A percentile compares a stretch with the other conserved stretches of the same genome.
Evolutionary conservation across 2,797 vertebrate species (phyloP).

Genomic region (Sebastolobus alascanus): DNA sequence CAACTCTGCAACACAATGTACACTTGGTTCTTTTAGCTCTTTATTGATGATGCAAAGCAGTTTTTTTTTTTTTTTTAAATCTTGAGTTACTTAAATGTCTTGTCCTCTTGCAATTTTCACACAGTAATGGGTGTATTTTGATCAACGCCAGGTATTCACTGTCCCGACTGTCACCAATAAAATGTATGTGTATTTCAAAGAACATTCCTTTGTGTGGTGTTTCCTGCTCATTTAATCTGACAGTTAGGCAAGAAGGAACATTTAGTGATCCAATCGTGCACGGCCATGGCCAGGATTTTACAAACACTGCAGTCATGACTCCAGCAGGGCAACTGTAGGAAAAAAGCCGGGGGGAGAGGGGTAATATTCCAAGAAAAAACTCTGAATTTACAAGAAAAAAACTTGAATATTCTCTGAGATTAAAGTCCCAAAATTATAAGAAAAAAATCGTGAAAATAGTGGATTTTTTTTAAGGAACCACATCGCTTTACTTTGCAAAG

Average conservation of each 20-base stretch:
- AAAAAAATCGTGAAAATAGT: neutral
- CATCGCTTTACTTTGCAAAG: neutral
- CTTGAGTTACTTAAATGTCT: constrained; percentile 56
- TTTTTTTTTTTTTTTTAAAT: constrained; percentile 12
- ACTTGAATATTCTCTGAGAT: neutral
- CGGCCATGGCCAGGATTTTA: too few species aligned
- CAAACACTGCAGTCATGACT: neutral
- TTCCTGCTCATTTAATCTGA: neutral
- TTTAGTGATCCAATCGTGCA: neutral
- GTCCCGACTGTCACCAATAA: constrained; percentile 83
- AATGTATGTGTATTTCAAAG: constrained; percentile 81
- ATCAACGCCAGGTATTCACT: constrained; percentile 78
- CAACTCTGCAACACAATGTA: constrained; percentile 48
- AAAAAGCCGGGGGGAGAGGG: too few species aligned
- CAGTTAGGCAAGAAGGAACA: too few species aligned
- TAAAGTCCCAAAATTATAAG: neutral
- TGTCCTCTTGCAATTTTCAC: constrained; percentile 65
- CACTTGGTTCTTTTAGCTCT: constrained; percentile 39
- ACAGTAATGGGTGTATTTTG: constrained; percentile 71
- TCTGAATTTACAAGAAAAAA: too few species aligned
- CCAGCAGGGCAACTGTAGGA: neutral
- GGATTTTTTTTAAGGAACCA: too few species aligned
- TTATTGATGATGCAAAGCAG: constrained; percentile 25
- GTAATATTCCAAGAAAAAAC: neutral
- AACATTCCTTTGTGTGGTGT: constrained; percentile 4